These are phyloP conservation scores for Melanotaenia duboulayi DNA, from an alignment of 2,113 vertebrate genomes.

Conservation along the genomic window DNA sequence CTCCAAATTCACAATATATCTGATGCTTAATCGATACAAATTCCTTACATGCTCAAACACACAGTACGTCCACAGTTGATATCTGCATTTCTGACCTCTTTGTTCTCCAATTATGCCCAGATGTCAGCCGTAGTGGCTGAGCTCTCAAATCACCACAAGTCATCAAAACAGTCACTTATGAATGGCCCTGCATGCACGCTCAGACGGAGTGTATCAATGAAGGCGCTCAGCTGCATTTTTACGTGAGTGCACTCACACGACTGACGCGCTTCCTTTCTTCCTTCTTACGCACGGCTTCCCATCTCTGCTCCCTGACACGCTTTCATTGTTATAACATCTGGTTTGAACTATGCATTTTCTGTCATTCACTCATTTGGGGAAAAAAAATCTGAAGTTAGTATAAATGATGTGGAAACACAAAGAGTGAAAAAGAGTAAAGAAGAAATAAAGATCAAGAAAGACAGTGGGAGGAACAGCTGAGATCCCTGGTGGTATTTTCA, in stretches of 20 bases:
- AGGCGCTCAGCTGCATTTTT: conserved; percentile 6
- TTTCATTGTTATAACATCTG: conserved; percentile 65
- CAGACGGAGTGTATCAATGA: conserved; percentile 3
- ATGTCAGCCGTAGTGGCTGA: conserved; percentile 81
- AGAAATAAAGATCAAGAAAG: neutral
- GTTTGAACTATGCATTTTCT: conserved; percentile 58
- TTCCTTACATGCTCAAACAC: conserved; percentile 26
- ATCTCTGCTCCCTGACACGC: conserved; percentile 53
- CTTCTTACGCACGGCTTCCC: conserved; percentile 41
- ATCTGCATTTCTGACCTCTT: conserved; percentile 62
- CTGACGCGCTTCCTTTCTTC: conserved; percentile 44
- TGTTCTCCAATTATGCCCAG: conserved; percentile 86
- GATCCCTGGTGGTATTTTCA: conserved; percentile 1
- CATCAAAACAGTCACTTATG: conserved; percentile 71
- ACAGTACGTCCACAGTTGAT: conserved; percentile 24
- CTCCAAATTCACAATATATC: conserved; percentile 27
- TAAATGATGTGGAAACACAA: conserved; percentile 1
- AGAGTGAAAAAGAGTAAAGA: neutral
- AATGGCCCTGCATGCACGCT: conserved; percentile 31
- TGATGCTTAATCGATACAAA: conserved; percentile 20
- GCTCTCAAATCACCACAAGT: conserved; percentile 82
- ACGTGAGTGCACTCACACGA: neutral
- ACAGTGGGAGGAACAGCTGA: conserved; percentile 2
- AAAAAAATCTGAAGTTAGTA: conserved; percentile 16
- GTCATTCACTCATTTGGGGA: conserved; percentile 34